These are phyloP conservation scores for Casuarius casuarius DNA, from an alignment of 2,113 vertebrate genomes.

Conservation along the genomic window DNA sequence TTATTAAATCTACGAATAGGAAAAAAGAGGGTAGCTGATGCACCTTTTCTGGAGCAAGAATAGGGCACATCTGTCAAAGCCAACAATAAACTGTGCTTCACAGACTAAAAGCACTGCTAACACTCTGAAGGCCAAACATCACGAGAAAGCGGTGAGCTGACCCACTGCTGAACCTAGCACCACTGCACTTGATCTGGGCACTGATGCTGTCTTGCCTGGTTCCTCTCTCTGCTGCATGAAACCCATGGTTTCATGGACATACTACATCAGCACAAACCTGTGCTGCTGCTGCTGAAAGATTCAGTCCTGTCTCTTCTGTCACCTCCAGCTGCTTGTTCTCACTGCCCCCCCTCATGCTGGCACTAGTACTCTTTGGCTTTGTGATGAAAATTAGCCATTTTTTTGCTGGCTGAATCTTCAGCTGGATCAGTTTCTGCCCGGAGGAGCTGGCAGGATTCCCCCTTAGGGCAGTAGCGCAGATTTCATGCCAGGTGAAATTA, in stretches of 20 bases:
- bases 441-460: not conserved
- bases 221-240: not conserved
- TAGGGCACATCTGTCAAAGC: not conserved
- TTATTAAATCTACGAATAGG: not conserved
- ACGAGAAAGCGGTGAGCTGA: not conserved
- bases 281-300: not conserved
- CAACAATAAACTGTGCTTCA: not conserved
- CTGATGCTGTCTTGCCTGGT: not conserved
- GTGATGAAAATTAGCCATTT: not conserved
- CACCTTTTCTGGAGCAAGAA: not conserved
- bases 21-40: not conserved
- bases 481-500: slow-evolving; percentile 12
- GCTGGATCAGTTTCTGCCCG: not conserved
- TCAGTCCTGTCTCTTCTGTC: not conserved
- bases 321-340: not conserved
- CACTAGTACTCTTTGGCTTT: not conserved
- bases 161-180: not conserved
- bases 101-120: not conserved
- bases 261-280: not conserved
- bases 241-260: not conserved
- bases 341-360: not conserved
- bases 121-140: not conserved
- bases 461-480: not conserved
- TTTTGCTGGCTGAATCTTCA: not conserved
- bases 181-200: not conserved